phyloP scores from a whole-genome alignment of 2,888 invertebrate species.

The Scrobipalpa costella region DNA sequence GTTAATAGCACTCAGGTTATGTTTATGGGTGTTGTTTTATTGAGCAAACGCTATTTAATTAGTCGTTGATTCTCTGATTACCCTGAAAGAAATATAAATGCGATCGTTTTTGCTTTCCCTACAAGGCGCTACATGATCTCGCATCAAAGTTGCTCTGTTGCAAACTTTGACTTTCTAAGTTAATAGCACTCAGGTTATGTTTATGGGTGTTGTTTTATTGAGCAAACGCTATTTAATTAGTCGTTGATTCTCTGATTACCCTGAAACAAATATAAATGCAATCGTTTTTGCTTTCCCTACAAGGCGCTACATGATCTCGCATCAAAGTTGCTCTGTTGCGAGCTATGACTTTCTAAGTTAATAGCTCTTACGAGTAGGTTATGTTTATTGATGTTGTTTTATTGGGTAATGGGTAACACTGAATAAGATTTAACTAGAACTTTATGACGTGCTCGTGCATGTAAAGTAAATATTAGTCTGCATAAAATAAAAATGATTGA shows the following conservation, averaged over 20 bases:
- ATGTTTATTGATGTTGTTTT: slow-evolving; percentile 10
- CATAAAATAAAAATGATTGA: background rate
- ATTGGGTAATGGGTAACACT: background rate
- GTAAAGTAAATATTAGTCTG: background rate
- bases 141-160: too few relatives aligned
- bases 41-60: too few relatives aligned
- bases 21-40: too few relatives aligned
- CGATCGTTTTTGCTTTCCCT: background rate
- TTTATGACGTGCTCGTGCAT: background rate
- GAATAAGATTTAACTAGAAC: background rate
- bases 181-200: too few relatives aligned
- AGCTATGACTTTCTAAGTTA: slow-evolving; percentile 15
- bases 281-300: background rate
- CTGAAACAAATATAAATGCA: too few relatives aligned
- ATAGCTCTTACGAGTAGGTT: background rate
- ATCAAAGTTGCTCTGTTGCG: slow-evolving; percentile 3
- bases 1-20: too few relatives aligned
- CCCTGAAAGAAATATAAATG: too few relatives aligned
- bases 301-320: slow-evolving; percentile 19
- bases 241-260: too few relatives aligned
- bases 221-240: too few relatives aligned
- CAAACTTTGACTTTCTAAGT: too few relatives aligned
- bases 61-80: too few relatives aligned
- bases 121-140: too few relatives aligned
- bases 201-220: background rate